These are phyloP conservation scores for Pseudococcus longispinus DNA, from an alignment of 2,888 invertebrate genomes.

Conservation along the genomic window DNA sequence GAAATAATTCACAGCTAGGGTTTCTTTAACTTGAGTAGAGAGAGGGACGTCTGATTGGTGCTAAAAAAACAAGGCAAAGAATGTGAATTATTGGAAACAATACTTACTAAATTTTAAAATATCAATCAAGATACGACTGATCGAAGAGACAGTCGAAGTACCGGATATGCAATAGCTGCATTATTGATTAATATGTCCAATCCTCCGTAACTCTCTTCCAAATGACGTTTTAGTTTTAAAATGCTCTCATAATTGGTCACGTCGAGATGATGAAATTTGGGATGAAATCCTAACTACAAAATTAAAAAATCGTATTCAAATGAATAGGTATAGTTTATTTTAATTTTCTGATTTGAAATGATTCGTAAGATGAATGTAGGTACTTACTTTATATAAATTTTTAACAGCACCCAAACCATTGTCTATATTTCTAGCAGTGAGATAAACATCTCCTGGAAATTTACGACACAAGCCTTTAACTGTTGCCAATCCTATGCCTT, in stretches of 20 bases:
- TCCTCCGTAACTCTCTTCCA: constrained; percentile 71
- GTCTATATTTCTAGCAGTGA: constrained; percentile 71
- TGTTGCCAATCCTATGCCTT: constrained; percentile 74
- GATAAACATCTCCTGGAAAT: constrained; percentile 73
- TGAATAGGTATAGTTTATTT: too few species aligned
- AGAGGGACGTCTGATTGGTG: constrained; percentile 65
- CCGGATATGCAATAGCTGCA: constrained; percentile 76
- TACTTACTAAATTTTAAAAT: background rate
- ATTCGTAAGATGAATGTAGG: too few species aligned
- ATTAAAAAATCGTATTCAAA: background rate
- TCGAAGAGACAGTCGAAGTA: constrained; percentile 59
- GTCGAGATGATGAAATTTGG: constrained; percentile 73
- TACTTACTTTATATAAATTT: constrained; percentile 66
- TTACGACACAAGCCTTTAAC: constrained; percentile 73
- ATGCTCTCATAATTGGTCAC: constrained; percentile 70
- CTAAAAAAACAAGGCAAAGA: background rate
- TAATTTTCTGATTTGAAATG: too few species aligned
- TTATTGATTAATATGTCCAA: constrained; percentile 79
- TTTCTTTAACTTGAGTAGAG: constrained; percentile 73
- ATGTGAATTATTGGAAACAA: too few species aligned
- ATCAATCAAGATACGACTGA: too few species aligned
- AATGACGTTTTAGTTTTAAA: constrained; percentile 67
- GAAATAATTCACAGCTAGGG: constrained; percentile 75
- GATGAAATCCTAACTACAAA: constrained; percentile 62
- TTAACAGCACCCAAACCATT: constrained; percentile 70